Conservation (phyloP, 2,888 invertebrate species). For the Heliconius ismenius region DNA sequence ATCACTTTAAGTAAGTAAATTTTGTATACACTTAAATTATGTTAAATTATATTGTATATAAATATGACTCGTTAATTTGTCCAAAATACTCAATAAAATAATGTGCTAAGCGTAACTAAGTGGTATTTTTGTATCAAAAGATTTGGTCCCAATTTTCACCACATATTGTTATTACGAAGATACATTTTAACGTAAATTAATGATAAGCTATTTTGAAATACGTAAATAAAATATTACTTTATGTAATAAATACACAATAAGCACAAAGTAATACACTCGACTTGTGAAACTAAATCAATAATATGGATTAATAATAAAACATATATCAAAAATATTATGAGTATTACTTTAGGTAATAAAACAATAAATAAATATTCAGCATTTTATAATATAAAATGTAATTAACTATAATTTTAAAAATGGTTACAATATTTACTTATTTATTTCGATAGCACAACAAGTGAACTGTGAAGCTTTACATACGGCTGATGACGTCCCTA, state of each 20-base stretch:
- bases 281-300: too few relatives aligned
- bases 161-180: not conserved
- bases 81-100: slow-evolving; percentile 16
- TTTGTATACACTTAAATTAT: not conserved
- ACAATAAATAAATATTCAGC: too few relatives aligned
- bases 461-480: not conserved
- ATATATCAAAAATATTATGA: not conserved
- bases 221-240: not conserved
- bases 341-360: too few relatives aligned
- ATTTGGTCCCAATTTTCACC: not conserved
- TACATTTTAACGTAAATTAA: not conserved
- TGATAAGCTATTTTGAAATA: not conserved
- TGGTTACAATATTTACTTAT: not conserved
- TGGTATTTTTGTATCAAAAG: not conserved
- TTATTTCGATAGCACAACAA: not conserved
- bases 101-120: not conserved
- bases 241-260: not conserved
- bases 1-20: not conserved
- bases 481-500: not conserved
- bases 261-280: not conserved
- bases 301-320: too few relatives aligned
- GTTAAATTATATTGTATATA: not conserved
- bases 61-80: not conserved
- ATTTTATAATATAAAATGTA: too few relatives aligned
- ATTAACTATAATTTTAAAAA: not conserved